Percentiles rank a stretch among this genome's conserved stretches.
phyloP scores from a whole-genome alignment of 2,888 invertebrate genomes.

The Limenitis camilla region DNA sequence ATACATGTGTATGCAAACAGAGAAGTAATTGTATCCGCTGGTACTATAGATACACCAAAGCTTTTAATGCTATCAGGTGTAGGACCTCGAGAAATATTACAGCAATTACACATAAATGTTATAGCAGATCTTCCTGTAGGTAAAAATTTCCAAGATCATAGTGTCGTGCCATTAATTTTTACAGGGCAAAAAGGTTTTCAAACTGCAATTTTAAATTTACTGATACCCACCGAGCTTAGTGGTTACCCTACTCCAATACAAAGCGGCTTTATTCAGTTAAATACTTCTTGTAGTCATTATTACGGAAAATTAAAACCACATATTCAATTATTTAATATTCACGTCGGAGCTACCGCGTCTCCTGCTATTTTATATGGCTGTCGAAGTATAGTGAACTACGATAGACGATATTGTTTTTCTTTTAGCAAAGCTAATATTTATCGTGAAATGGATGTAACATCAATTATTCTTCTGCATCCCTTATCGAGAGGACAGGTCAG shows the following conservation, averaged over 20 bases:
- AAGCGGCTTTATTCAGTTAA: conserved; percentile 41
- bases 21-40: conserved; percentile 58
- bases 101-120: conserved; percentile 37
- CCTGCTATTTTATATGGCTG: conserved; percentile 37
- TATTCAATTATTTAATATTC: conserved; percentile 51
- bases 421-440: conserved; percentile 38
- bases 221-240: conserved; percentile 28
- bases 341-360: conserved; percentile 45
- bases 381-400: conserved; percentile 32
- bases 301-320: conserved; percentile 35
- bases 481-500: conserved; percentile 49
- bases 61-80: conserved; percentile 57
- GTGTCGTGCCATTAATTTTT: conserved; percentile 36
- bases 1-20: conserved; percentile 40
- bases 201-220: conserved; percentile 29
- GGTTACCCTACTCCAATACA: conserved; percentile 44
- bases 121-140: conserved; percentile 55
- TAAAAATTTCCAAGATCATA: conserved; percentile 55
- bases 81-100: conserved; percentile 45
- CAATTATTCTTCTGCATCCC: conserved; percentile 46
- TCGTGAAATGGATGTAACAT: conserved; percentile 40
- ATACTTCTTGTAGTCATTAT: conserved; percentile 21
- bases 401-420: conserved; percentile 37
- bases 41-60: conserved; percentile 52
- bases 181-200: conserved; percentile 40